Evolutionary conservation across 1,140 invertebrate genomes (phyloP), one percentile per base, ranked within the genome.

Genomic region (Micrasema longulum): DNA sequence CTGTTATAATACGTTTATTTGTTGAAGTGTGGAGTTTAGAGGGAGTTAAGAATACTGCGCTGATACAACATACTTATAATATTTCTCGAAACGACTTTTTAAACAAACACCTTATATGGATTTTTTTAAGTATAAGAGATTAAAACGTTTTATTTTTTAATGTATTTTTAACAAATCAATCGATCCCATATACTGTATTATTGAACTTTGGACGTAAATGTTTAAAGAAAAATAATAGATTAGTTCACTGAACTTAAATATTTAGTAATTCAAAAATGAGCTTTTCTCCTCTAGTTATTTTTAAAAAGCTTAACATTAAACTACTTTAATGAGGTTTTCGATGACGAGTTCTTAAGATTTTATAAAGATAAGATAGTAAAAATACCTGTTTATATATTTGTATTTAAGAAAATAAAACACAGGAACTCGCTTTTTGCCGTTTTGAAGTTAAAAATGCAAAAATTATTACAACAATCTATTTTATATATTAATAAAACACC

Each of bases 1-100:
- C 69, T 53, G 53, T 60, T 64, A 47, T 69, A 75, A 69, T 67
- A 72, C 57, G 71, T 75, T 71, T 72, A 75, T 75, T 71, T 75
- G 69, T 43, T 72, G 63, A 62, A 71, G 57, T 14, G 48, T 47
- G 31, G 35, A n/a, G n/a, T n/a, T n/a, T n/a, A n/a, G n/a, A n/a
- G n/a, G 45, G 23, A 11, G 48, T 4, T 65, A 1, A 26, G 45
- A 16, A 62, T 16, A 47, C 38, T 60, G 68, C 68, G 68, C 68
- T n/a, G n/a, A n/a, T n/a, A n/a, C n/a, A n/a, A n/a, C n/a, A n/a
- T n/a, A n/a, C n/a, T n/a, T n/a, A n/a, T n/a, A n/a, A n/a, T n/a
- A n/a, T n/a, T n/a, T n/a, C n/a, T n/a, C n/a, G n/a, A n/a, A n/a
- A n/a, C 45, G 57, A 62, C 22, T 11, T 53, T 53, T 11, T 20